Evolutionary conservation across 1,140 invertebrate genomes (phyloP).

Genomic region (Luehdorfia chinensis): DNA sequence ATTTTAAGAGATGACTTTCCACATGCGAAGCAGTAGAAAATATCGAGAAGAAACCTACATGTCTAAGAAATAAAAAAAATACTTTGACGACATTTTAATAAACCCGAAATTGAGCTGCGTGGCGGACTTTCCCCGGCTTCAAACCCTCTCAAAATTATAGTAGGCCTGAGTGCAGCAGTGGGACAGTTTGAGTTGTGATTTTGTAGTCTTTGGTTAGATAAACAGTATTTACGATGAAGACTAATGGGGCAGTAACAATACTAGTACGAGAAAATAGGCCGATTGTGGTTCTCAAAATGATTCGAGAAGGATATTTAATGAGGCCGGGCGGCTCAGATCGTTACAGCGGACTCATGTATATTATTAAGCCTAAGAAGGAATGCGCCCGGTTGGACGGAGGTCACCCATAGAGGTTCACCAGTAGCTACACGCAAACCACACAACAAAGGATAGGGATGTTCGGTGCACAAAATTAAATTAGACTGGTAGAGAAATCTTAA

Average conservation of each 20-base stretch:
- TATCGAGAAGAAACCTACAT: too few relatives aligned
- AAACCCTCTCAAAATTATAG: too few relatives aligned
- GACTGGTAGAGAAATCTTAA: too few relatives aligned
- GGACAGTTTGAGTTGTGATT: too few relatives aligned
- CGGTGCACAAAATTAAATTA: not conserved
- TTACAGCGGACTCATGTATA: slow-evolving; percentile 60
- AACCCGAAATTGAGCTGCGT: too few relatives aligned
- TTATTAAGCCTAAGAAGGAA: slow-evolving; percentile 71
- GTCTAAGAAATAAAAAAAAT: too few relatives aligned
- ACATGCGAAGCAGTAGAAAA: too few relatives aligned
- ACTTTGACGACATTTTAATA: too few relatives aligned
- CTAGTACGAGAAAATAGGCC: slow-evolving; percentile 9
- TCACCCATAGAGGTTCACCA: slow-evolving; percentile 48
- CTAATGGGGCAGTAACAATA: slow-evolving; percentile 9
- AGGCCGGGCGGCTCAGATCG: slow-evolving; percentile 50
- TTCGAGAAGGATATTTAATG: slow-evolving; percentile 55
- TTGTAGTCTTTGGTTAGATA: too few relatives aligned
- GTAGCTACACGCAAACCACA: slow-evolving; percentile 43
- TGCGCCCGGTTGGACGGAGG: slow-evolving; percentile 49
- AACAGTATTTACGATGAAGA: slow-evolving; percentile 1
- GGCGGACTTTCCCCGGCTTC: too few relatives aligned
- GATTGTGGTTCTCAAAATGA: slow-evolving; percentile 16
- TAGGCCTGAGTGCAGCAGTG: too few relatives aligned
- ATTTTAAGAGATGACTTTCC: too few relatives aligned
- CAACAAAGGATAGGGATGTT: slow-evolving; percentile 19